Base-by-base conservation (phyloP, 2,113 vertebrate genomes). In the Symphodus melops region DNA sequence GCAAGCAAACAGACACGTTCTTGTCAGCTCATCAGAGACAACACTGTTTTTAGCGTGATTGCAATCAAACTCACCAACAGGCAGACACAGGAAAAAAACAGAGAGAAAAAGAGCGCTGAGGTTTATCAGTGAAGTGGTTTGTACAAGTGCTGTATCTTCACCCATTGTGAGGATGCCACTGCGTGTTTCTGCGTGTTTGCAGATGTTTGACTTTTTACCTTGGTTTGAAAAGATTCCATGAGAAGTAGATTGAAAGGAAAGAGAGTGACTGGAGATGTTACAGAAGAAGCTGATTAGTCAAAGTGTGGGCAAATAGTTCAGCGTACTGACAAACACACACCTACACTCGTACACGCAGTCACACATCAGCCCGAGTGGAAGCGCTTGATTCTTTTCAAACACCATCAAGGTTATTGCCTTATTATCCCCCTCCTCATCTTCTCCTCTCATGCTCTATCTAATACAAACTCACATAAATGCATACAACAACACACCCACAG, bases 321-420 rank as follows among this genome's bases (percentile, higher is more conserved):
- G 59, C 19, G 16, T 44, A 55, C 19, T 4, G 61, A 53, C 64
- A 56, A 57, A 33, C n/a, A 58, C 14, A 33, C 21, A 39, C 21
- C 59, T 16, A 58, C 14, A 33, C 21, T 28, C 21, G 59, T 21
- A 55, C 19, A 6, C 69, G 51, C 60, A 42, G 41, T 42, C 23
- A 64, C 16, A 19, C 33, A 55, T 42, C 41, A 42, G 41, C 28
- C 56, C 57, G 13, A 49, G 58, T 73, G 75, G 55, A 52, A 79
- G 72, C 72, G 60, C 59, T 75, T 79, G 77, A 80, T 83, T 83
- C 80, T 72, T 81, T 71, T 75, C 81, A 71, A 75, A 82, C 72
- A 85, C 16, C 70, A 64, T 75, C 77, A 88, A 87, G 89, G 87
- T 89, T 86, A 84, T 75, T 36, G 56, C 61, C 67, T 85, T 82